Base-by-base conservation (phyloP, 1,140 invertebrate species). In the Phthorimaea operculella region DNA sequence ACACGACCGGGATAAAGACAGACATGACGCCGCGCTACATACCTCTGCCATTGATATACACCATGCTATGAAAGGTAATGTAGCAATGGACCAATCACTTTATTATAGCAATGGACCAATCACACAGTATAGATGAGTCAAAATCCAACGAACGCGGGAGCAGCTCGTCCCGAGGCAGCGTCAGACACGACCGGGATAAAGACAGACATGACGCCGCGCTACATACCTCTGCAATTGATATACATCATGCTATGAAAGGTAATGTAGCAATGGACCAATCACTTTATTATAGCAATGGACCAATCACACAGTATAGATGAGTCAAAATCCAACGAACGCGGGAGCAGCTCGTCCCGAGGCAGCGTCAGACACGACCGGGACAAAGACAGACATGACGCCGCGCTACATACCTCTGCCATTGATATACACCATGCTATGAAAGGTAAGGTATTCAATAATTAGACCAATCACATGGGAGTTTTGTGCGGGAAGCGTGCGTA, bases 301-400 rank as follows among this genome's bases (percentile, higher is more conserved):
- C 15, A 62, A 34, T 65, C 61, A 0, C 59, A 59, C 1, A 48
- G 60, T 42, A 62, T 63, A 4, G 66, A 67, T 53, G 66, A 71
- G 50, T 71, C 70, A 7, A 66, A 70, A 0, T 54, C 66, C 9
- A 69, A 59, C 53, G 66, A 60, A 56, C 63, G 70, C 12, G 56
- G 54, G 6, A 56, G 61, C 52, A 54, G 48, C 17, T 62, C 57
- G 2, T 63, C 63, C 2, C 62, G 65, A 2, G 42, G 56, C 47
- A 60, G 62, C 0, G 54, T 55, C 2, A 39, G 36, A 39, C 10
- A n/a, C 3, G 10, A 39, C 36, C 2, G n/a, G 8, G 36, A 39
- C 21, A 10, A 6, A 28, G 21, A 28, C 21, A 28, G 21, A 28
- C 21, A 28, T 28, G 21, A 28, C 21, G 21, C 21, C 2, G 21